These are phyloP conservation scores for Pseudorectes ferrugineus DNA, from an alignment of 2,113 vertebrate species.

Conservation along the genomic window DNA sequence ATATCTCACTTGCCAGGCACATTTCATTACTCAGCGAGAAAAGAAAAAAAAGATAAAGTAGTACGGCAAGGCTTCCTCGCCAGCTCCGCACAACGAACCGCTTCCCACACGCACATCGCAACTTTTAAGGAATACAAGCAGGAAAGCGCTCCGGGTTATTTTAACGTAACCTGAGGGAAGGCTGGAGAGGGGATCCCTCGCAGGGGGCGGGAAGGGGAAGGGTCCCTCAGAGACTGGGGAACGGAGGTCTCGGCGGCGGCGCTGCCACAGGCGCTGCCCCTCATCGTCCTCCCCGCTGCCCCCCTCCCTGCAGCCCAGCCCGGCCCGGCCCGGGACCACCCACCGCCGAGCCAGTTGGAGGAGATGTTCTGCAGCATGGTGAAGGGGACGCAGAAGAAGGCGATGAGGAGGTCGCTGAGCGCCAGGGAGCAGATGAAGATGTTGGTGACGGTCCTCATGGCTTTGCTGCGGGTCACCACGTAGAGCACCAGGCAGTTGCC, in stretches of 20 bases:
- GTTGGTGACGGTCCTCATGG: conserved; percentile 76
- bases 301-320: neutral
- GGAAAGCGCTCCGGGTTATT: accelerated
- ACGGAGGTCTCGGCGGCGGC: too few species aligned
- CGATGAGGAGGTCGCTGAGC: conserved; percentile 77
- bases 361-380: conserved; percentile 76
- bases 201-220: neutral
- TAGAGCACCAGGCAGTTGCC: conserved; percentile 75
- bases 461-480: conserved; percentile 72
- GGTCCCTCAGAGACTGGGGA: neutral
- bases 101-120: neutral
- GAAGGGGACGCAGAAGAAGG: conserved; percentile 78
- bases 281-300: neutral
- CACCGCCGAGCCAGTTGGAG: conserved; percentile 75
- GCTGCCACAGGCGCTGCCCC: neutral
- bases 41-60: accelerated
- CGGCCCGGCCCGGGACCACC: neutral
- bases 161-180: neutral
- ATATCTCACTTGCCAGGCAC: neutral
- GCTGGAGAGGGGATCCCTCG: neutral
- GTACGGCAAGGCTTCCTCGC: neutral
- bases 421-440: conserved; percentile 79
- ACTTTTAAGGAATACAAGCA: neutral
- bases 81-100: neutral
- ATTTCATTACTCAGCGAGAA: neutral